Evolutionary conservation across 2,888 invertebrate genomes (phyloP).

Genomic region (Amiota mariae): DNA sequence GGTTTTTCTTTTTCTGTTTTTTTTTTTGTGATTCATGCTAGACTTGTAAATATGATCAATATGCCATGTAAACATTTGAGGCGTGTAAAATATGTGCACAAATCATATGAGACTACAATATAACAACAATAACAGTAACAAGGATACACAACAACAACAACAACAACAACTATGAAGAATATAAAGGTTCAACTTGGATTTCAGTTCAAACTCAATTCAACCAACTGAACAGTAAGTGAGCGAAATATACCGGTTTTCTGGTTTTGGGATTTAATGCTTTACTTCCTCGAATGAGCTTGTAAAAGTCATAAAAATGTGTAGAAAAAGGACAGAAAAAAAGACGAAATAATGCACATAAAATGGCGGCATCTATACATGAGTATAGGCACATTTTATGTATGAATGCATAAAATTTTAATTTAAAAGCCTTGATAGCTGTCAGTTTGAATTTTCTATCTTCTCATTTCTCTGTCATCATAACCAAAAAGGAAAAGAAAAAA

Average conservation of each 20-base stretch:
- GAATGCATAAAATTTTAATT: constrained; percentile 14
- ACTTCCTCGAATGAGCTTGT: too few relatives aligned
- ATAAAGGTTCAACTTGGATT: neutral
- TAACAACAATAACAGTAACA: neutral
- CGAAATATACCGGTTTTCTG: neutral
- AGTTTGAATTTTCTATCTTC: constrained; percentile 14
- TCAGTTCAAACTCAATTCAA: too few relatives aligned
- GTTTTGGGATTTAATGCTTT: constrained; percentile 1
- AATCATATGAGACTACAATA: constrained; percentile 36
- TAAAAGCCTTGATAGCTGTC: constrained; percentile 3
- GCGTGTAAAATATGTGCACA: constrained; percentile 45
- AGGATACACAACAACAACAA: neutral
- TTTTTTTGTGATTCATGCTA: constrained; percentile 21
- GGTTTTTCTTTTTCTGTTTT: neutral
- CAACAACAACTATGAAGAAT: constrained; percentile 1
- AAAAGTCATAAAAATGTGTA: constrained; percentile 2
- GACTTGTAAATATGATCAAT: constrained; percentile 51
- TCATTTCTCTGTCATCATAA: neutral
- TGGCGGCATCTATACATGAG: constrained; percentile 23
- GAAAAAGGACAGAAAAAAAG: constrained; percentile 42
- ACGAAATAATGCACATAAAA: too few relatives aligned
- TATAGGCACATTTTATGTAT: constrained; percentile 33
- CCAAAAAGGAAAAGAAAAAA: too few relatives aligned
- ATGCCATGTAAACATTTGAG: constrained; percentile 46
- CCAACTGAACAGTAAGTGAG: too few relatives aligned